Percentiles rank a stretch among this genome's conserved stretches.
These are phyloP conservation scores for Oryzias curvinotus DNA, from an alignment of 2,113 vertebrate genomes.

Conservation along the genomic window DNA sequence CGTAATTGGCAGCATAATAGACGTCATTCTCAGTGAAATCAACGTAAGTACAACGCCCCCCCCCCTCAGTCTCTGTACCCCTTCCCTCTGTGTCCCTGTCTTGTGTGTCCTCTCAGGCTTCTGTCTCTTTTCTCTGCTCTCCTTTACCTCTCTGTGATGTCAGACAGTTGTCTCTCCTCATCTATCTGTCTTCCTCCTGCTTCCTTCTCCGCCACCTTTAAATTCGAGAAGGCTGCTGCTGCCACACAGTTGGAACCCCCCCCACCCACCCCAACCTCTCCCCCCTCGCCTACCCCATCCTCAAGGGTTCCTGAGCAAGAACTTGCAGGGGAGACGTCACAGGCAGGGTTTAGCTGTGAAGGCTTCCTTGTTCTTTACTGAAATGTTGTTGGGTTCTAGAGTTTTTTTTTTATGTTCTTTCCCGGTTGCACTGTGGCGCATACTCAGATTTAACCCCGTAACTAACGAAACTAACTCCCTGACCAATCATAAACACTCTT, in stretches of 20 bases:
- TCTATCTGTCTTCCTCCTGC: constrained; percentile 24
- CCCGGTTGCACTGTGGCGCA: constrained; percentile 55
- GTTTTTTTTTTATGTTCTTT: not conserved
- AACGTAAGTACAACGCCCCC: constrained; percentile 97
- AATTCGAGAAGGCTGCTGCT: constrained; percentile 68
- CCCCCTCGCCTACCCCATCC: not conserved
- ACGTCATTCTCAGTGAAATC: constrained; percentile 99
- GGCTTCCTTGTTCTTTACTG: constrained; percentile 25
- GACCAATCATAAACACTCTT: constrained; percentile 56
- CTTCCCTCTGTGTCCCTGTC: constrained; percentile 66
- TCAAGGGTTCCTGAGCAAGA: constrained; percentile 32
- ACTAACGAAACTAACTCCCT: constrained; percentile 74
- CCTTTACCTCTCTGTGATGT: constrained; percentile 40
- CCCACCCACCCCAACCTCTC: not conserved
- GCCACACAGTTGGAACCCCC: constrained; percentile 36
- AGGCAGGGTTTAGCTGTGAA: constrained; percentile 53
- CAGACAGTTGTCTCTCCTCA: constrained; percentile 42
- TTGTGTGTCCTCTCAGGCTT: constrained; percentile 51
- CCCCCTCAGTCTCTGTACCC: constrained; percentile 72
- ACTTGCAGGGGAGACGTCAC: constrained; percentile 27
- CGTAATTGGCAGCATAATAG: constrained; percentile 99
- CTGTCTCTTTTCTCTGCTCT: constrained; percentile 55
- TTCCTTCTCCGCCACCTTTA: constrained; percentile 25
- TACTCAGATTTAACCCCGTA: constrained; percentile 49
- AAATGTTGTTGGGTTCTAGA: constrained; percentile 40